These are phyloP conservation scores for Myotis pilosus DNA, from an alignment of 2,797 vertebrate species.

Conservation along the genomic window DNA sequence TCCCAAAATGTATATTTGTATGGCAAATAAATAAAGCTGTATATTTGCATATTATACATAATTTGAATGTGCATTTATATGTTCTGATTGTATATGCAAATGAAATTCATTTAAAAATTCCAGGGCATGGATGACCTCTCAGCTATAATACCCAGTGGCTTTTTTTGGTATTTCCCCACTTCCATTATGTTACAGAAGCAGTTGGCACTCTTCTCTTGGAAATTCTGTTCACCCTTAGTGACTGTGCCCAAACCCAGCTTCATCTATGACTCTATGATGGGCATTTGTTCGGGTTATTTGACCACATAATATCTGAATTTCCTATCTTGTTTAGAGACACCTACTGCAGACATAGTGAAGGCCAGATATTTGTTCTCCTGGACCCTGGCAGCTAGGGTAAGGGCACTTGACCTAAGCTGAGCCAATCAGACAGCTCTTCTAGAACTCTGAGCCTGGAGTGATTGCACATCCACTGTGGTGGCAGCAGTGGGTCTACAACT, in stretches of 20 bases:
- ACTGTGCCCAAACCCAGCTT: background rate
- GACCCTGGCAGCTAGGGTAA: background rate
- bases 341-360: background rate
- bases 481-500: background rate
- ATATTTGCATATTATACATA: slow-evolving; percentile 16
- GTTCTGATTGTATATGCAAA: slow-evolving; percentile 40
- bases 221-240: background rate
- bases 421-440: background rate
- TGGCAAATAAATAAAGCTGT: slow-evolving; percentile 49
- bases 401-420: background rate
- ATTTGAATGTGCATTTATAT: slow-evolving; percentile 46
- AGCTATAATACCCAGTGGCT: background rate
- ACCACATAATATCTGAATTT: background rate
- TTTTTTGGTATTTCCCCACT: background rate
- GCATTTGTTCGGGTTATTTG: background rate
- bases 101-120: slow-evolving; percentile 41
- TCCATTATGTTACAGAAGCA: slow-evolving; percentile 27
- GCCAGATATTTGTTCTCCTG: background rate
- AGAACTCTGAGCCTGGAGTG: background rate
- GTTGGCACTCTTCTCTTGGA: background rate
- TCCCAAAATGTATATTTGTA: slow-evolving; percentile 58
- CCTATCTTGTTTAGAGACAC: slow-evolving; percentile 15
- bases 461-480: background rate
- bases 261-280: background rate
- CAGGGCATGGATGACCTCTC: background rate